These are phyloP conservation scores for Hylyphantes graminicola DNA, from an alignment of 1,140 invertebrate genomes.

Conservation along the genomic window DNA sequence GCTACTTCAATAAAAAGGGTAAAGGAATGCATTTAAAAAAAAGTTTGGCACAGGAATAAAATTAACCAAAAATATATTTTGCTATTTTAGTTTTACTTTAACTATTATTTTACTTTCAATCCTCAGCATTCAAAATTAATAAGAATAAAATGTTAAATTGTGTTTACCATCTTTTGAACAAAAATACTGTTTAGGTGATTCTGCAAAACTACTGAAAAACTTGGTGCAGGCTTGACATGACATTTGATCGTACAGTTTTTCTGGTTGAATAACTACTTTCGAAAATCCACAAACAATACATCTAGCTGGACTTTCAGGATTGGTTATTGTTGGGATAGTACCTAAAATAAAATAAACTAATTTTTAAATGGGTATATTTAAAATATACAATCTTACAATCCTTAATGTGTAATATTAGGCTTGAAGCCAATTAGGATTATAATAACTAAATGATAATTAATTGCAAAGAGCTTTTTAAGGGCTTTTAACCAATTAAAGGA, in stretches of 20 bases:
- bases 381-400: no score
- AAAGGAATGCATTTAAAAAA: no score
- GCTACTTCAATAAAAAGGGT: no score
- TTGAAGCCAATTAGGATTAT: no score
- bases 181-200: conserved; percentile 61
- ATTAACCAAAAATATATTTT: no score
- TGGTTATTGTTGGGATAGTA: neutral
- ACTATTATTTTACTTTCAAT: no score
- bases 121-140: no score
- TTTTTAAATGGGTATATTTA: no score
- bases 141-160: neutral
- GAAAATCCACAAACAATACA: conserved; percentile 84
- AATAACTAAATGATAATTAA: neutral
- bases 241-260: conserved; percentile 77
- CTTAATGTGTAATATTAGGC: no score
- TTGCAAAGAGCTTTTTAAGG: neutral
- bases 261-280: conserved; percentile 74
- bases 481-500: neutral
- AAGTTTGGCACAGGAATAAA: no score
- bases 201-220: conserved; percentile 75
- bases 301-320: conserved; percentile 71
- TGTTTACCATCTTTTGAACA: conserved; percentile 62
- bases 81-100: no score
- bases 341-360: neutral
- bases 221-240: conserved; percentile 87